Percentiles rank a stretch among this genome's conserved stretches.
These are phyloP conservation scores for Drosophila ambigua DNA, from an alignment of 1,140 invertebrate species.

Conservation along the genomic window DNA sequence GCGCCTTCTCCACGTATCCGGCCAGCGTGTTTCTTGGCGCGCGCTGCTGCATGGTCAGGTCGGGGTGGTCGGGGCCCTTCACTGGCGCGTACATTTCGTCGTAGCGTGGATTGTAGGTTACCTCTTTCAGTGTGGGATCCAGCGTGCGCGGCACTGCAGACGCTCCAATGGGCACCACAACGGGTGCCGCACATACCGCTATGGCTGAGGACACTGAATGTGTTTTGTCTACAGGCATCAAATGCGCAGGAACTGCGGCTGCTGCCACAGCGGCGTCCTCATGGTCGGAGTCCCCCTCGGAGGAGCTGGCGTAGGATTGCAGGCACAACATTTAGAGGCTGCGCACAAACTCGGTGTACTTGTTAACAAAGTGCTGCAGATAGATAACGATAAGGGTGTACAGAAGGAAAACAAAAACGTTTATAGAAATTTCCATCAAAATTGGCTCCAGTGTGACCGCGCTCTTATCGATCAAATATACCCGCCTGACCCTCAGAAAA, in stretches of 20 bases:
- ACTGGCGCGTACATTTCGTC: constrained; percentile 97
- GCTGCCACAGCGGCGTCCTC: constrained; percentile 34
- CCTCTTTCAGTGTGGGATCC: constrained; percentile 90
- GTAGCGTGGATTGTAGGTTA: constrained; percentile 96
- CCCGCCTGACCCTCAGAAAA: neutral
- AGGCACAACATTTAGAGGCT: constrained; percentile 68
- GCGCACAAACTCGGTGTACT: constrained; percentile 62
- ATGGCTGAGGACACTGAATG: constrained; percentile 85
- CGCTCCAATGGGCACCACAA: constrained; percentile 89
- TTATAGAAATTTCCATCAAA: constrained; percentile 75
- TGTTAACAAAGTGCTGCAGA: constrained; percentile 73
- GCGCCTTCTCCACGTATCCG: constrained; percentile 97
- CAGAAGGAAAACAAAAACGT: constrained; percentile 71
- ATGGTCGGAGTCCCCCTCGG: constrained; percentile 69
- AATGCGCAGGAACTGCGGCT: constrained; percentile 84
- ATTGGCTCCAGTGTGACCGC: constrained; percentile 1
- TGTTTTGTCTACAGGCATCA: constrained; percentile 80
- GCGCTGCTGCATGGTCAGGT: constrained; percentile 94
- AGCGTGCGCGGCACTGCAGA: constrained; percentile 86
- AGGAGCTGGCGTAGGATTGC: constrained; percentile 75
- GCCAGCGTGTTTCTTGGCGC: constrained; percentile 96
- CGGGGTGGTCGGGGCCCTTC: constrained; percentile 95
- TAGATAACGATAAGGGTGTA: constrained; percentile 63
- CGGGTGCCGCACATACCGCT: constrained; percentile 90
- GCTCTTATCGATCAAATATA: neutral